Percentiles rank a stretch among this genome's conserved stretches.
Conservation (phyloP, 2,888 invertebrate genomes). For the Leucozona laternaria region DNA sequence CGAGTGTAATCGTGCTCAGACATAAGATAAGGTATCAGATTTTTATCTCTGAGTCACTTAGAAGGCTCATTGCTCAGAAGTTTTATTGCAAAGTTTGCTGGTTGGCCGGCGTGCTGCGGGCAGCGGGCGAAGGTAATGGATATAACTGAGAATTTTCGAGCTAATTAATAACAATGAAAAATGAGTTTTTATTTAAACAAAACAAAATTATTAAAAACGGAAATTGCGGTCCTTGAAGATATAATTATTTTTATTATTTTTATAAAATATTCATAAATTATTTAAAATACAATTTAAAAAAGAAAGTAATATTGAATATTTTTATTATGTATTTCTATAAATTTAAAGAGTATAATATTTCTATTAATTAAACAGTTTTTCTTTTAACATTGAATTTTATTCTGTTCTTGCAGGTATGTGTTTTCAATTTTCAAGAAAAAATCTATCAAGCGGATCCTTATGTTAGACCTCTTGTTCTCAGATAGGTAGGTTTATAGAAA, state of each 20-base stretch:
- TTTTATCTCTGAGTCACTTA: slow-evolving; percentile 41
- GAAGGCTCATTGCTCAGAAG: slow-evolving; percentile 27
- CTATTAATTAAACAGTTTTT: no score
- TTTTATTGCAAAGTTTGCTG: background rate
- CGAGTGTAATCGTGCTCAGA: slow-evolving; percentile 27
- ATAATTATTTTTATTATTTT: background rate
- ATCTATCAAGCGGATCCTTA: no score
- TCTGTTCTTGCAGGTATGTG: no score
- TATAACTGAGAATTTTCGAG: background rate
- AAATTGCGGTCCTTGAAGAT: background rate
- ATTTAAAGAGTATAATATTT: no score
- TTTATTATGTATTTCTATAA: background rate
- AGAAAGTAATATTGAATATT: background rate
- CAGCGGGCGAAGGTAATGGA: no score
- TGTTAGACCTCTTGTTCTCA: no score
- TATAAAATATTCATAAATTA: background rate
- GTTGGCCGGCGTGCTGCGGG: background rate
- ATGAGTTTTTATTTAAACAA: background rate
- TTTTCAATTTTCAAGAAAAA: no score
- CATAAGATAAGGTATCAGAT: slow-evolving; percentile 33
- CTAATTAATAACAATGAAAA: background rate
- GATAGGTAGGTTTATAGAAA: no score
- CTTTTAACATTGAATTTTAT: no score
- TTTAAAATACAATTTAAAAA: background rate
- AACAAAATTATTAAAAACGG: background rate